phyloP scores from a whole-genome alignment of 2,888 invertebrate genomes.

The Taenaris catops region DNA sequence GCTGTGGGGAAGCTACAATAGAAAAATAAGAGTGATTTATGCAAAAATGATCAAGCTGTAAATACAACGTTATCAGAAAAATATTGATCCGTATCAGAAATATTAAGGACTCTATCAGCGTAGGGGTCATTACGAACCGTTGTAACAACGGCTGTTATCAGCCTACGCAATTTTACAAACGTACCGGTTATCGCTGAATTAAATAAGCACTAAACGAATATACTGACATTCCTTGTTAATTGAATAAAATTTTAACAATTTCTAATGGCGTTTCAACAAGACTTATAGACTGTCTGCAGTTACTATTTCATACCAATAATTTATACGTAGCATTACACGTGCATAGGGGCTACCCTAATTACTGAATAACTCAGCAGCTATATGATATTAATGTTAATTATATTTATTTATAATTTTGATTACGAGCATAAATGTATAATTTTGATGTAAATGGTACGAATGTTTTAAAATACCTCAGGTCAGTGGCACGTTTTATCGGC shows the following conservation, averaged over 20 bases:
- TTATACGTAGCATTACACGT: too few species aligned
- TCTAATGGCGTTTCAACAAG: neutral
- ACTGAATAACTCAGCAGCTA: too few species aligned
- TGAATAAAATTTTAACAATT: slow-evolving; percentile 1
- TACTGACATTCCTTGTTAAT: slow-evolving; percentile 3
- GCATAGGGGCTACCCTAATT: too few species aligned
- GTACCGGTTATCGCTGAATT: slow-evolving; percentile 16
- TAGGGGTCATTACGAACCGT: slow-evolving; percentile 20
- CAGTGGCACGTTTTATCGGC: too few species aligned
- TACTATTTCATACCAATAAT: neutral
- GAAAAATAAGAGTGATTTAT: too few species aligned
- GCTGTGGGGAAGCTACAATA: too few species aligned
- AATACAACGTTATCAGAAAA: slow-evolving; percentile 9
- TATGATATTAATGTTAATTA: too few species aligned
- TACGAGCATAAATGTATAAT: too few species aligned
- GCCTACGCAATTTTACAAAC: slow-evolving; percentile 18
- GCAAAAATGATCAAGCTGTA: slow-evolving; percentile 3
- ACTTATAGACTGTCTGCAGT: neutral
- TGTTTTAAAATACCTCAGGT: too few species aligned
- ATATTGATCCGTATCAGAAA: slow-evolving; percentile 12
- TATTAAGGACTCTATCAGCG: slow-evolving; percentile 14
- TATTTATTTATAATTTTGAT: too few species aligned
- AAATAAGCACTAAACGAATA: slow-evolving; percentile 8
- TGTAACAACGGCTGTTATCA: slow-evolving; percentile 19
- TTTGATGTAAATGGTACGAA: too few species aligned